Evolutionary conservation across 2,888 invertebrate species (phyloP).

Genomic region (Cinara cedri): DNA sequence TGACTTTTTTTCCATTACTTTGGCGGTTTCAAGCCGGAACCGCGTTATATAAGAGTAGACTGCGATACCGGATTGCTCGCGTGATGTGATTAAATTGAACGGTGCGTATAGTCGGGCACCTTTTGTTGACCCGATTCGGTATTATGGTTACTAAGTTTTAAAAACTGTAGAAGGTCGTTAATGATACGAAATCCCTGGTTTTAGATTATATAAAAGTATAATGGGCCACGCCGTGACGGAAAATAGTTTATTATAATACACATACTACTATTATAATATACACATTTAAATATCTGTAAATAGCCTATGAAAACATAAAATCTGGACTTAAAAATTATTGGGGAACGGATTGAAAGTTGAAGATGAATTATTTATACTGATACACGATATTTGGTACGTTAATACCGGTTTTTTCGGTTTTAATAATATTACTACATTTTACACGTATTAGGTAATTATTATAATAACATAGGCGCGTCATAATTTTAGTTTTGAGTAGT

Average conservation of each 20-base stretch:
- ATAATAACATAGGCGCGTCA: too few relatives aligned
- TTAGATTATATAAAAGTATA: neutral
- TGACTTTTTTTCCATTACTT: slow-evolving; percentile 51
- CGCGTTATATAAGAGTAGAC: neutral
- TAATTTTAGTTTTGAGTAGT: too few relatives aligned
- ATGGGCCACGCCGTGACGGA: neutral
- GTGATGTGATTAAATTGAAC: slow-evolving; percentile 36
- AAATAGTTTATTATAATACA: too few relatives aligned
- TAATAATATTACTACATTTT: too few relatives aligned
- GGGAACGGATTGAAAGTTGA: too few relatives aligned
- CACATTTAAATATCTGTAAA: neutral
- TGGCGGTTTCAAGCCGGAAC: slow-evolving; percentile 37
- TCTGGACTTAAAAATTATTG: too few relatives aligned
- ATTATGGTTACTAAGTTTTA: slow-evolving; percentile 19
- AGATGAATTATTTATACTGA: too few relatives aligned
- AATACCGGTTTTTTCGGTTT: too few relatives aligned
- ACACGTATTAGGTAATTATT: too few relatives aligned
- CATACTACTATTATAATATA: too few relatives aligned
- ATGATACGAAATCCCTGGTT: neutral
- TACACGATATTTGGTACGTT: too few relatives aligned
- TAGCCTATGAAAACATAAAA: too few relatives aligned
- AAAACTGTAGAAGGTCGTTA: slow-evolving; percentile 9
- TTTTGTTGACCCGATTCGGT: slow-evolving; percentile 30
- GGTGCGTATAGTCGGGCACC: slow-evolving; percentile 33
- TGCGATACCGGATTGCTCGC: neutral